These are phyloP conservation scores for Anthonomus grandis DNA, from an alignment of 1,140 invertebrate genomes.

Conservation along the genomic window DNA sequence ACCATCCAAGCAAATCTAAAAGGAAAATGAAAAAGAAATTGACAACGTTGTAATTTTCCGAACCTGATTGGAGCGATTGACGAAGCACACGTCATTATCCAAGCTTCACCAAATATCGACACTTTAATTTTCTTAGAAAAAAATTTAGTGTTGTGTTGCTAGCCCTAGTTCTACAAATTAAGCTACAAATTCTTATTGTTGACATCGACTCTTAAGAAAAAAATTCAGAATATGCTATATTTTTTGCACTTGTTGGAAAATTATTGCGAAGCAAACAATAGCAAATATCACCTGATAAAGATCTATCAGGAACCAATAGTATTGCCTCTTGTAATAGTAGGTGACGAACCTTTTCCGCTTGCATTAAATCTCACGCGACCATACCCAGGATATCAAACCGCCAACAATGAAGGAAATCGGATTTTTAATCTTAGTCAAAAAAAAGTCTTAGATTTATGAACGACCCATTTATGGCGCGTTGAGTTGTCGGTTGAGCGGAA, in stretches of 20 bases:
- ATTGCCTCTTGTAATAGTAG: conserved; percentile 47
- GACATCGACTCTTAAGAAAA: conserved; percentile 48
- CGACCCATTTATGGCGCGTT: too few relatives aligned
- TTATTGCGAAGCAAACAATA: too few relatives aligned
- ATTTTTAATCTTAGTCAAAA: conserved; percentile 23
- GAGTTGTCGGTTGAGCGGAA: conserved; percentile 11
- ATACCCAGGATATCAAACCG: conserved; percentile 40
- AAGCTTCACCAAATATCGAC: too few relatives aligned
- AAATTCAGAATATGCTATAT: not conserved
- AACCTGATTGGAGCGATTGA: too few relatives aligned
- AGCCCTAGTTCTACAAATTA: conserved; percentile 49
- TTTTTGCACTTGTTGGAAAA: not conserved
- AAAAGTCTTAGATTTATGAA: too few relatives aligned
- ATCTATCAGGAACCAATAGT: conserved; percentile 9
- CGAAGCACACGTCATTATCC: not conserved
- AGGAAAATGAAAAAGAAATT: conserved; percentile 40
- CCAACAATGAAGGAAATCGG: conserved; percentile 13
- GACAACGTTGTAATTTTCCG: conserved; percentile 7
- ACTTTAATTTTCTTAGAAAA: conserved; percentile 45
- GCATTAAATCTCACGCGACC: conserved; percentile 49
- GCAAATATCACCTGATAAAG: not conserved
- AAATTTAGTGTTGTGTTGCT: conserved; percentile 49
- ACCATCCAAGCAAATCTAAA: conserved; percentile 34
- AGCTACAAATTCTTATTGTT: conserved; percentile 49
- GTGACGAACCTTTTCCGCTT: conserved; percentile 51